Evolutionary conservation across 92 coral and sea anemone genomes (phyloP), one percentile per base, ranked within the genome.

Genomic region (Porites cylindrica): DNA sequence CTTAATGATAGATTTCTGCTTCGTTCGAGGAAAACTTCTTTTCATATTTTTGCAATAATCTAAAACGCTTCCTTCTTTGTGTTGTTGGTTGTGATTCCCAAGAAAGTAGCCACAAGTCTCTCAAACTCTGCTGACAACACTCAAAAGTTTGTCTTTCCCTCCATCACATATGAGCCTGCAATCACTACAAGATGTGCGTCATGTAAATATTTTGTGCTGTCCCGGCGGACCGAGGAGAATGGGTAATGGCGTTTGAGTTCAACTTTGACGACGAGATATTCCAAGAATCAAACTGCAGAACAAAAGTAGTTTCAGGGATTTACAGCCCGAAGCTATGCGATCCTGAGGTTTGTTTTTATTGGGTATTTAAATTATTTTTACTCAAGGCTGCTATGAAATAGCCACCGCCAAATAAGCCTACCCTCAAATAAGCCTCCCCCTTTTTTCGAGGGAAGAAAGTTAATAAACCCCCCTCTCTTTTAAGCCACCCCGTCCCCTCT

Each of bases 1-100:
- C 95, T 93, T 97, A 16, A 97, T 85, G 88, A 97, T 95, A 26
- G 93, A 91, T 84, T 91, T 96, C 80, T 89, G 99, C 60, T 86
- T 91, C 17, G 94, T 85, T 59, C 99, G 94, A 70, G 99, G 98
- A 84, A 97, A 95, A 11, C 78, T 93, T 79, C 99, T 76, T 83
- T 97, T 90, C 99, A 95, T 97, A 29, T 47, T 52, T 18, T 13
- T 82, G 20, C 47, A n/a, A 26, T 0, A 54, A 21, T 54, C 60
- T 54, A 54, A 54, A 9, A 10, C 60, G 60, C 60, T 13, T 54
- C 14, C 60, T 54, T 54, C 13, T 38, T 38, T 38, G 47, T 38
- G 47, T 38, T 38, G 47, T 38, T 38, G 47, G 47, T 4, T 38
- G 47, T 38, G 47, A 38, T 38, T 38, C 47, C 47, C 47, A 38